Conservation (phyloP, 2,113 vertebrate genomes). For the Fukomys damarensis region DNA sequence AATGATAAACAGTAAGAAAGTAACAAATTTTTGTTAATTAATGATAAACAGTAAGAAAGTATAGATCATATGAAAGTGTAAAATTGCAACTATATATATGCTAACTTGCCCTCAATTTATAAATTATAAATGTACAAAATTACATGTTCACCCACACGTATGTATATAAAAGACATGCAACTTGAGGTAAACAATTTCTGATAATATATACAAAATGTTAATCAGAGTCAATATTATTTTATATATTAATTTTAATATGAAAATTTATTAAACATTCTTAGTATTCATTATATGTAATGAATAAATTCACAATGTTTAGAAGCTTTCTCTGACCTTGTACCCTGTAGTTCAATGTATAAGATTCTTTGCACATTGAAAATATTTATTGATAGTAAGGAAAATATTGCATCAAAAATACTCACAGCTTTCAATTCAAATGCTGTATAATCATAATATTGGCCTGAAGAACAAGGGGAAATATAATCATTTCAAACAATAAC, state of each 20-base stretch:
- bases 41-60: not conserved
- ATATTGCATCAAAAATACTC: not conserved
- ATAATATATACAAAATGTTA: not conserved
- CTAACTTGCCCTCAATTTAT: not conserved
- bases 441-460: not conserved
- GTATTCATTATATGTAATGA: not conserved
- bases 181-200: not conserved
- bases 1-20: not conserved
- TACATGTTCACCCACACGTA: not conserved
- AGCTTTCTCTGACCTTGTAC: not conserved
- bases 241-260: not conserved
- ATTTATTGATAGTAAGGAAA: not conserved
- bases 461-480: not conserved
- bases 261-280: not conserved
- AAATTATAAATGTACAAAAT: not conserved
- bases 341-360: not conserved
- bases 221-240: not conserved
- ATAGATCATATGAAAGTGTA: not conserved
- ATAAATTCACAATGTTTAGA: not conserved
- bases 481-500: not conserved
- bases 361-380: not conserved
- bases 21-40: not conserved
- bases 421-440: not conserved
- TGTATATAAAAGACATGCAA: not conserved
- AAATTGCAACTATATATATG: not conserved